These are phyloP conservation scores for Drosophila sechellia DNA, from an alignment of 1,140 invertebrate genomes.

Conservation along the genomic window DNA sequence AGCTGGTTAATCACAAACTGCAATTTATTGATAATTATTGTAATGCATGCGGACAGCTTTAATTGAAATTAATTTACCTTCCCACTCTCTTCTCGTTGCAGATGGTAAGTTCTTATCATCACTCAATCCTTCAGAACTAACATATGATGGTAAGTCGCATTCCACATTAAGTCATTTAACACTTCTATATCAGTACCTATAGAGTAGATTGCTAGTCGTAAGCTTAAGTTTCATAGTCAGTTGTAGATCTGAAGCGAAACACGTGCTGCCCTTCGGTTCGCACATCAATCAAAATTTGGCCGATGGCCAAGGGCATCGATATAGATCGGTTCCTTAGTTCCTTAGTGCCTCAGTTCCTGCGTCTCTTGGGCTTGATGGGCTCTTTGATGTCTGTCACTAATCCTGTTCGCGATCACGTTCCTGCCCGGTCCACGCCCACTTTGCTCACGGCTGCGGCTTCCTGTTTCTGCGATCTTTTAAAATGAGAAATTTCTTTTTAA, in stretches of 20 bases:
- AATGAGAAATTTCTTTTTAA: slow-evolving; percentile 84
- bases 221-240: background rate
- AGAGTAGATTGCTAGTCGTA: slow-evolving; percentile 20
- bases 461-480: slow-evolving; percentile 52
- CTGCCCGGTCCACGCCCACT: slow-evolving; percentile 59
- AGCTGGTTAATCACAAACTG: slow-evolving; percentile 8
- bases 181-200: slow-evolving; percentile 39
- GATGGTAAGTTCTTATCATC: slow-evolving; percentile 85
- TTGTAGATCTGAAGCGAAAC: slow-evolving; percentile 2
- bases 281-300: slow-evolving; percentile 70
- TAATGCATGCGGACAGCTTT: slow-evolving; percentile 24
- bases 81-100: slow-evolving; percentile 53
- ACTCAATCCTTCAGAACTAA: slow-evolving; percentile 85
- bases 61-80: slow-evolving; percentile 44
- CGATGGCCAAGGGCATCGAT: slow-evolving; percentile 33
- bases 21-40: slow-evolving; percentile 51
- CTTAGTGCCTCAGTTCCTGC: background rate
- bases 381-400: slow-evolving; percentile 56
- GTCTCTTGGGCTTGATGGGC: background rate
- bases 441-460: slow-evolving; percentile 69
- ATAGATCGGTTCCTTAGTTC: slow-evolving; percentile 14
- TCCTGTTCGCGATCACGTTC: slow-evolving; percentile 63
- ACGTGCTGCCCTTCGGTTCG: slow-evolving; percentile 46
- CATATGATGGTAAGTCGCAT: slow-evolving; percentile 85
- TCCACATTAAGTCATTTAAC: slow-evolving; percentile 82